phyloP scores from a whole-genome alignment of 2,113 vertebrate species.

The Serranochromis macrocephalus region DNA sequence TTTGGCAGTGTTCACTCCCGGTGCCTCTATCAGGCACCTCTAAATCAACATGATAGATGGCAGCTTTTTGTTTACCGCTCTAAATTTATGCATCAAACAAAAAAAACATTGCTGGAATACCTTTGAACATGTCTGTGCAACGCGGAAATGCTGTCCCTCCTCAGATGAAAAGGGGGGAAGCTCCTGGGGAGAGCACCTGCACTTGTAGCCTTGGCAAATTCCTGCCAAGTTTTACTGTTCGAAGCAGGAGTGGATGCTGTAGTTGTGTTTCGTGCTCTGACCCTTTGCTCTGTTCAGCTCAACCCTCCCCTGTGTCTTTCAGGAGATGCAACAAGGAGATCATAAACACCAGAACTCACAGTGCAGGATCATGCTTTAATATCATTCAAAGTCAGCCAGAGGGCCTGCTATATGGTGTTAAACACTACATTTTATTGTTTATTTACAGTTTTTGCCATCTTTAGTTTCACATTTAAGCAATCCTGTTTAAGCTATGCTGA shows the following conservation, averaged over 20 bases:
- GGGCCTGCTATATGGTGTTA: background rate
- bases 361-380: background rate
- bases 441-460: background rate
- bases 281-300: background rate
- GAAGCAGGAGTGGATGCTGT: background rate
- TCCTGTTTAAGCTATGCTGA: background rate
- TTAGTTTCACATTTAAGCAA: background rate
- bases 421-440: background rate
- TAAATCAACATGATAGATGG: background rate
- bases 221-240: conserved; percentile 5
- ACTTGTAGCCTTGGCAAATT: conserved; percentile 34
- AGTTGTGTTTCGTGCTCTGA: background rate
- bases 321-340: background rate
- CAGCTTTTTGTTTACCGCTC: conserved; percentile 32
- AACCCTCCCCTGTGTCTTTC: background rate
- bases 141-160: conserved; percentile 14
- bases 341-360: background rate
- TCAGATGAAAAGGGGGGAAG: conserved; percentile 33
- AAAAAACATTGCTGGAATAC: conserved; percentile 55
- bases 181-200: conserved; percentile 40
- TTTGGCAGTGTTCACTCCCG: background rate
- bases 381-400: background rate
- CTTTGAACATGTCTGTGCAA: conserved; percentile 56
- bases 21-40: background rate
- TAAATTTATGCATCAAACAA: conserved; percentile 39